Evolutionary conservation across 2,888 invertebrate genomes (phyloP).

Genomic region (Formica aserva): DNA sequence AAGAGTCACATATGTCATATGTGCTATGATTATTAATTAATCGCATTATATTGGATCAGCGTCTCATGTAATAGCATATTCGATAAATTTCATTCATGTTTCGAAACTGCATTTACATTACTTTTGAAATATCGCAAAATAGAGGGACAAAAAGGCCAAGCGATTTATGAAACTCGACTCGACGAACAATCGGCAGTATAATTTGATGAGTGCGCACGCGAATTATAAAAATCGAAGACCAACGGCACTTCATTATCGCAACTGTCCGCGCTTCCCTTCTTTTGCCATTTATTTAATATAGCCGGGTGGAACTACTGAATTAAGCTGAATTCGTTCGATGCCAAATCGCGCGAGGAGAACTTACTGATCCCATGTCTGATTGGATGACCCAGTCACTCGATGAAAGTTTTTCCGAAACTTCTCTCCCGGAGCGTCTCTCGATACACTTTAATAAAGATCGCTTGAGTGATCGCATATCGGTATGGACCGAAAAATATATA

Average conservation of each 20-base stretch:
- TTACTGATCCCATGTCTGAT: conserved; percentile 47
- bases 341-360: conserved; percentile 40
- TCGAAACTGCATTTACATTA: neutral
- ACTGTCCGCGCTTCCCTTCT: neutral
- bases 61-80: neutral
- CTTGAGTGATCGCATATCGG: neutral
- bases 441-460: conserved; percentile 18
- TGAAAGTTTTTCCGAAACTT: conserved; percentile 28
- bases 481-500: conserved; percentile 2
- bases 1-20: too few relatives aligned
- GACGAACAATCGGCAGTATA: neutral
- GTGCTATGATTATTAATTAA: too few relatives aligned
- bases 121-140: neutral
- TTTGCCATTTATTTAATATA: conserved; percentile 39
- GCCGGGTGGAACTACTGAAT: neutral
- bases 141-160: neutral
- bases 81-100: neutral
- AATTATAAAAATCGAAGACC: conserved; percentile 39
- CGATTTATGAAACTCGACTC: neutral
- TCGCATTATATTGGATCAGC: neutral
- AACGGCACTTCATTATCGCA: conserved; percentile 1
- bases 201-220: neutral
- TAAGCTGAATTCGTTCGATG: conserved; percentile 46
- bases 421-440: conserved; percentile 2
- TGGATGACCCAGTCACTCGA: conserved; percentile 46